Base-by-base conservation (phyloP, 2,888 invertebrate species). In the Lycia hirtaria region DNA sequence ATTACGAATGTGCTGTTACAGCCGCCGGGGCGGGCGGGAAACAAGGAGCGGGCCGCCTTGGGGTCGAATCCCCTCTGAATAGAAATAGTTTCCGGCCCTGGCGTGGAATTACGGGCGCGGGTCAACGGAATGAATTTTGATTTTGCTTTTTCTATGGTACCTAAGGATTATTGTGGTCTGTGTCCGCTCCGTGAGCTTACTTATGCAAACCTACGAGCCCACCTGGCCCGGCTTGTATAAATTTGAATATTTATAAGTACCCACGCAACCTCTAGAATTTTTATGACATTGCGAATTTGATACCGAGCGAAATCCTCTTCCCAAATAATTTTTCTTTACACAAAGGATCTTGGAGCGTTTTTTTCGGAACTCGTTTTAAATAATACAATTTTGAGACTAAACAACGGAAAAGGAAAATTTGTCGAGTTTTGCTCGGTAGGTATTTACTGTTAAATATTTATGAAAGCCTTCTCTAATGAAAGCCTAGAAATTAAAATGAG, bases 111-210 rank as follows among this genome's bases (percentile, higher is more conserved):
- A 87, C 85, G 80, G 73, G 69, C 77, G 72, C 67, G 83, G 87
- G 87, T 87, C 86, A 87, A 75, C 76, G 80, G 81, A 87, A 88
- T 88, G 87, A 89, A 89, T 89, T 89, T 86, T 84, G 87, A 87
- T 87, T 87, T 81, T 78, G 85, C 76, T 84, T 85, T 87, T 86
- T 85, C 85, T 81, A 85, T 86, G 68, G 76, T 69, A 68, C 65
- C 52, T 56, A 72, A 74, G 81, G 83, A 83, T 83, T 86, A 85
- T 81, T 77, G 77, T 77, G 72, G 69, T 69, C 67, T 53, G 60
- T 74, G 76, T 75, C 75, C 71, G 69, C 76, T 63, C 60, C 63
- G 63, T 56, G 56, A 64, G 76, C 76, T 81, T 81, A 80, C 78
- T 82, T 82, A 83, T 81, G 81, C 79, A 81, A 78, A 78, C 77